A percentile compares a stretch with the other conserved stretches of the same genome.
phyloP scores from a whole-genome alignment of 2,888 invertebrate genomes.

The Deilephila porcellus region DNA sequence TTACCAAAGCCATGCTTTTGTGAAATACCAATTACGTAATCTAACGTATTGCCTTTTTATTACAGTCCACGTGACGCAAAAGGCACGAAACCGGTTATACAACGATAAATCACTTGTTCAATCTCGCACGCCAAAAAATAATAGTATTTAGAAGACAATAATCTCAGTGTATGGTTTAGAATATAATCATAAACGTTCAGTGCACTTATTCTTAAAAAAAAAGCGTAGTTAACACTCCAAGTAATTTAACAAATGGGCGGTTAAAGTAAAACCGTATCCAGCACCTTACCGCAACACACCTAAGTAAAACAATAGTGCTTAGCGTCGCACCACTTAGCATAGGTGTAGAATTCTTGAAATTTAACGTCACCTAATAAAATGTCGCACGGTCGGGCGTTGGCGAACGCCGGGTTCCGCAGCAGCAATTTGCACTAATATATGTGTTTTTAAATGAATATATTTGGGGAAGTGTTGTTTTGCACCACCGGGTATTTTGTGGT shows the following conservation, averaged over 20 bases:
- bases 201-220: neutral
- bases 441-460: conserved; percentile 14
- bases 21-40: too few relatives aligned
- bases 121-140: too few relatives aligned
- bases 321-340: conserved; percentile 38
- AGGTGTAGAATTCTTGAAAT: conserved; percentile 49
- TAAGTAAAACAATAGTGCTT: conserved; percentile 48
- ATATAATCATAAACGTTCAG: too few relatives aligned
- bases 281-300: conserved; percentile 20
- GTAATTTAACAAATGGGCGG: neutral
- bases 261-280: neutral
- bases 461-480: neutral
- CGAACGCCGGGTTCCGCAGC: neutral
- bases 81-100: too few relatives aligned
- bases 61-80: too few relatives aligned
- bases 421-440: too few relatives aligned
- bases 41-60: too few relatives aligned
- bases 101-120: too few relatives aligned
- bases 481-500: neutral
- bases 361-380: conserved; percentile 36
- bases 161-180: too few relatives aligned
- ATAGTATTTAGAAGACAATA: too few relatives aligned
- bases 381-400: neutral
- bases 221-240: neutral
- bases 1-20: too few relatives aligned